phyloP scores from a whole-genome alignment of 2,113 vertebrate genomes.

The Acrocephalus arundinaceus region DNA sequence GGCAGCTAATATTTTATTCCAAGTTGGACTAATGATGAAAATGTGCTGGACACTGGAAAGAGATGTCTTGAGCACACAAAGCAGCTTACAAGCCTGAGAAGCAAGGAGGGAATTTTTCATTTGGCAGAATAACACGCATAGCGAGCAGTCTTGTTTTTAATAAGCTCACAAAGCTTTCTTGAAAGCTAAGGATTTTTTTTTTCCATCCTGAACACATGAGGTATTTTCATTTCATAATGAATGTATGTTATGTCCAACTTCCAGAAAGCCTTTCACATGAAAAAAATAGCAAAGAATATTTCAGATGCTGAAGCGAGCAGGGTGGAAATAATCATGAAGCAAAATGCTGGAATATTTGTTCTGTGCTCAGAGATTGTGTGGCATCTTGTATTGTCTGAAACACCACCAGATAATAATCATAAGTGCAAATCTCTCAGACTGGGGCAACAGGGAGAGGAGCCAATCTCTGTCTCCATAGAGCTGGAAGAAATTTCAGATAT shows the following conservation, averaged over 20 bases:
- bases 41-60: background rate
- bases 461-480: conserved; percentile 38
- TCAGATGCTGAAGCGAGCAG: background rate
- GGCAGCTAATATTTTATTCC: background rate
- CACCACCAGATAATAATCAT: conserved; percentile 44
- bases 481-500: conserved; percentile 53
- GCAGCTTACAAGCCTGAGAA: conserved; percentile 17
- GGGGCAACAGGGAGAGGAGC: conserved; percentile 1
- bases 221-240: conserved; percentile 57
- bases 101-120: conserved; percentile 28
- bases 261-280: conserved; percentile 31
- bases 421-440: conserved; percentile 34
- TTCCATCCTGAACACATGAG: conserved; percentile 37
- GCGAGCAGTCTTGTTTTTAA: conserved; percentile 10
- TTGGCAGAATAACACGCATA: background rate
- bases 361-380: background rate
- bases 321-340: background rate
- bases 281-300: background rate
- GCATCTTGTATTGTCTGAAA: conserved; percentile 30
- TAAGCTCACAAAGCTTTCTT: conserved; percentile 60
- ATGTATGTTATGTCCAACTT: conserved; percentile 28
- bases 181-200: conserved; percentile 48
- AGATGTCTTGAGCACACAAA: background rate
- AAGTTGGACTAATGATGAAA: background rate
- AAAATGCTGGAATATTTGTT: background rate